phyloP scores from a whole-genome alignment of 2,888 invertebrate species.

The Himalopsyche japonica region DNA sequence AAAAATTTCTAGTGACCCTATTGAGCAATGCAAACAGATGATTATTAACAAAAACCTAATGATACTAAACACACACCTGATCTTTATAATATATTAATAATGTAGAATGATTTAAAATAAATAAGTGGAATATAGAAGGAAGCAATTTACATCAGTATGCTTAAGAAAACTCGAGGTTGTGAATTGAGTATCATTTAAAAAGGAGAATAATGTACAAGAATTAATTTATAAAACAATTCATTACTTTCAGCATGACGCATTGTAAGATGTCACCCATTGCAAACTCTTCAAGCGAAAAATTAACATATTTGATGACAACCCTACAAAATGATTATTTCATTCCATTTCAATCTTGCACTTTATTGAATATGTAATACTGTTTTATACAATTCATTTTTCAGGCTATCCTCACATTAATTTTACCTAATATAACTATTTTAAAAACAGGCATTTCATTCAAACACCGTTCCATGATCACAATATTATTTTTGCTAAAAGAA shows the following conservation, averaged over 20 bases:
- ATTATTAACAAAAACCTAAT: neutral
- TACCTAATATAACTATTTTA: slow-evolving; percentile 12
- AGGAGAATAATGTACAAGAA: no score
- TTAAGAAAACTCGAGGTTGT: neutral
- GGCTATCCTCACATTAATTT: neutral
- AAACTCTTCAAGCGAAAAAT: no score
- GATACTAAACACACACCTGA: neutral
- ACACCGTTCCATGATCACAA: slow-evolving; percentile 29
- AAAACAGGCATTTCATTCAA: slow-evolving; percentile 24
- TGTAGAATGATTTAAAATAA: neutral
- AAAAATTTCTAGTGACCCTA: neutral
- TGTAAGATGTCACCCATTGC: no score
- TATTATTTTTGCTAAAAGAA: slow-evolving; percentile 11
- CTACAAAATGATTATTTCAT: neutral
- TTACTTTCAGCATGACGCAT: no score
- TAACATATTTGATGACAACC: no score
- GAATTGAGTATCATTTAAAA: neutral
- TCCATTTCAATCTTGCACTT: neutral
- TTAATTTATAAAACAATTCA: no score
- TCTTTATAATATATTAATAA: neutral
- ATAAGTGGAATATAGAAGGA: neutral
- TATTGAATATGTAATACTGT: neutral
- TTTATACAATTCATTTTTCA: neutral
- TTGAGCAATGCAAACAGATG: neutral
- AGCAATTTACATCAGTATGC: neutral